Evolutionary conservation across 1,140 invertebrate species (phyloP).

Genomic region (Zelostemma sp.): DNA sequence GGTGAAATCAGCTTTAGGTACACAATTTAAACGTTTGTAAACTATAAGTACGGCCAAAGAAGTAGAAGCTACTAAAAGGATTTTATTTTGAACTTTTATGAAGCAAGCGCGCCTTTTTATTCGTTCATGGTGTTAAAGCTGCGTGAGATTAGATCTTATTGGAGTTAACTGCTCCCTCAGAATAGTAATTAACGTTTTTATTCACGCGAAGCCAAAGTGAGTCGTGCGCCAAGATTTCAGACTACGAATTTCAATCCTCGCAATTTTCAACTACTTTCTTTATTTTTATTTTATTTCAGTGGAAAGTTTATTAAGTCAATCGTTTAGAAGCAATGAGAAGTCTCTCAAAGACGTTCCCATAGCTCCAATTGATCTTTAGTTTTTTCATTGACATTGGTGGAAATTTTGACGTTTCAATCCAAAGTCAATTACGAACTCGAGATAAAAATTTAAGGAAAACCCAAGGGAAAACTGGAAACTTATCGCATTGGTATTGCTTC

Average conservation of each 20-base stretch:
- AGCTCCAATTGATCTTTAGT: too few species aligned
- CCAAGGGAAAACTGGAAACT: too few species aligned
- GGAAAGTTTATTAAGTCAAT: neutral
- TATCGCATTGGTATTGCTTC: too few species aligned
- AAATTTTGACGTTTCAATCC: too few species aligned
- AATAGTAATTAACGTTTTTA: constrained; percentile 45
- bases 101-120: neutral
- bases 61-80: constrained; percentile 38
- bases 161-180: constrained; percentile 35
- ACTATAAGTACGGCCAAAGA: constrained; percentile 18
- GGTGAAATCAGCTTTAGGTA: constrained; percentile 13
- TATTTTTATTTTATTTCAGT: constrained; percentile 14
- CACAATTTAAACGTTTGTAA: constrained; percentile 26
- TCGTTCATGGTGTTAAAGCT: neutral
- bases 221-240: constrained; percentile 35
- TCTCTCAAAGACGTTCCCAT: too few species aligned
- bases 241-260: constrained; percentile 35
- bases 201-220: constrained; percentile 24
- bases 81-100: constrained; percentile 21
- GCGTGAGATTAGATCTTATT: constrained; percentile 32
- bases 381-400: too few species aligned
- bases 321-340: too few species aligned
- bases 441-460: too few species aligned
- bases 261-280: constrained; percentile 21
- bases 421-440: too few species aligned